Evolutionary conservation across 2,888 invertebrate genomes (phyloP).

Genomic region (Ormyrus nitidulus): DNA sequence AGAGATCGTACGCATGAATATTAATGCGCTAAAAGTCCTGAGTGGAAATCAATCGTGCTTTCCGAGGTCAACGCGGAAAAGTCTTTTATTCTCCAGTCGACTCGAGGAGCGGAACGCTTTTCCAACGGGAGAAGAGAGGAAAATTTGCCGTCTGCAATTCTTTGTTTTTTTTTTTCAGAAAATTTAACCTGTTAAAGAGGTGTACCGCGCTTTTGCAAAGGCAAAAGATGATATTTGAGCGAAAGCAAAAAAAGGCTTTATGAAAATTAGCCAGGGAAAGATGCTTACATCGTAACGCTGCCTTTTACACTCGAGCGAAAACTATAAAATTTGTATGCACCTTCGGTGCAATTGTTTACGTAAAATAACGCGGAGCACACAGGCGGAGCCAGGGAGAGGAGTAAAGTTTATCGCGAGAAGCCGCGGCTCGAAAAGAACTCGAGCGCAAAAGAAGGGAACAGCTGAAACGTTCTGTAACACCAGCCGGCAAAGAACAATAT

Average conservation of each 20-base stretch:
- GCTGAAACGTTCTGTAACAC: neutral
- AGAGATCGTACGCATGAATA: constrained; percentile 44
- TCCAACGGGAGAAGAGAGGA: neutral
- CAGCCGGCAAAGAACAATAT: neutral
- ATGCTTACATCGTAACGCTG: too few species aligned
- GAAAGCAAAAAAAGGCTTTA: too few species aligned
- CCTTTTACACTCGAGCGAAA: neutral
- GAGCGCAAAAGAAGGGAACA: neutral
- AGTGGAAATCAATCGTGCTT: constrained; percentile 35
- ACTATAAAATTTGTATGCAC: constrained; percentile 8
- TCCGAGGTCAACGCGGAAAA: neutral
- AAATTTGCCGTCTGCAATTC: neutral
- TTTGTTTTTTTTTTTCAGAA: too few species aligned
- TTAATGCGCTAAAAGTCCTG: constrained; percentile 41
- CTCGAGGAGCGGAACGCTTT: neutral
- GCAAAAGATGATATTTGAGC: too few species aligned
- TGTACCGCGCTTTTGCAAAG: too few species aligned
- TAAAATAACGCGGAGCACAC: neutral
- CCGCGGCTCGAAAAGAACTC: neutral
- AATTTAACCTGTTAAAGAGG: too few species aligned
- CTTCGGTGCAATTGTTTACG: constrained; percentile 5
- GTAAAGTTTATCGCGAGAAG: constrained; percentile 14
- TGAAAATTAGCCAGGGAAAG: too few species aligned
- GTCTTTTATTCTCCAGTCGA: constrained; percentile 15
- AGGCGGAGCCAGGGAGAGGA: too few species aligned